Evolutionary conservation across 2,888 invertebrate genomes (phyloP), one percentile per base, ranked within the genome.

Genomic region (Pyrocoelia pectoralis): DNA sequence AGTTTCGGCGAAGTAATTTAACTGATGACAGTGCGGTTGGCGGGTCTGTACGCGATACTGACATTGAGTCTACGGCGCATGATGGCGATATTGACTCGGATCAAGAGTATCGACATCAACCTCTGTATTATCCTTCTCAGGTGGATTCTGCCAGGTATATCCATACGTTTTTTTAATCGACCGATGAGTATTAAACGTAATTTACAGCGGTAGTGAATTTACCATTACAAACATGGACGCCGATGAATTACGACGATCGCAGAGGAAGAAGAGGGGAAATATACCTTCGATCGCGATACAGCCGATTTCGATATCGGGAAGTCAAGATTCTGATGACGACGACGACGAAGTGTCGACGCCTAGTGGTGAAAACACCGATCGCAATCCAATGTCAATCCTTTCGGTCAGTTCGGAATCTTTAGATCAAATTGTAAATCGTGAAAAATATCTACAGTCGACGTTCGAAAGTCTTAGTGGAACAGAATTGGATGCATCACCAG

Each of bases 181-280:
- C 10, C 3, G 13, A 28, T n/a, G n/a, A 13, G 13, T 28, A 8
- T 10, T 33, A 33, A 68, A 56, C 61, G 61, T 66, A 55, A 54
- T 41, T 60, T 24, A 24, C 24, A 80, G 80, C 63, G 82, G 74
- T 73, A 92, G 91, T 62, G 93, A 93, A 75, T 95, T 93, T 77
- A 92, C 92, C 75, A 93, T 95, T 40, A 94, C 92, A 76, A 94
- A 94, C 56, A 93, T 94, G 88, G 93, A 94, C 75, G 92, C 89
- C 0, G 92, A 93, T 33, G 94, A 94, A 75, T 81, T 94, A 61
- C 84, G 94, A 1, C 90, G 90, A 80, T 93, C 91, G 0, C 86
- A 90, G 74, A 83, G 92, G 1, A 86, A 89, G 24, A 89, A 89
- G 77, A 87, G 89, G 46, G 87, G 87, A 43, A 74, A 77, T 49